Evolutionary conservation across 2,888 invertebrate species (phyloP).

Genomic region (Dicranocentrus wangi): DNA sequence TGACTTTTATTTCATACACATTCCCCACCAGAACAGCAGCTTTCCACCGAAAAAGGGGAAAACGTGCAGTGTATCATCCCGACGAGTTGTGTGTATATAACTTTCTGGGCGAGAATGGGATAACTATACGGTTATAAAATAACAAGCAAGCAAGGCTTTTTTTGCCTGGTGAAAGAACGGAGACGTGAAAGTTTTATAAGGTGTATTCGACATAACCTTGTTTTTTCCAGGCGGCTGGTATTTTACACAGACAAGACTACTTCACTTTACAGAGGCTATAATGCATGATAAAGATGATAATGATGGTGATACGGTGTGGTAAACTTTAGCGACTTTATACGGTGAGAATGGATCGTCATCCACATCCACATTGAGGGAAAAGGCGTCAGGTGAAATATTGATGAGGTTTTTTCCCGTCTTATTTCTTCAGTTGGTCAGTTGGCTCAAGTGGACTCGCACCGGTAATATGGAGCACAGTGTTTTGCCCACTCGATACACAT

Average conservation of each 20-base stretch:
- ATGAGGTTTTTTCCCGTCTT: constrained; percentile 16
- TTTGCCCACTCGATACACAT: too few species aligned
- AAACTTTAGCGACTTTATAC: constrained; percentile 1
- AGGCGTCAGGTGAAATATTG: constrained; percentile 27
- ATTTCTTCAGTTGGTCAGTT: background rate
- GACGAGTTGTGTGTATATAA: too few species aligned
- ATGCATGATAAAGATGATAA: constrained; percentile 1
- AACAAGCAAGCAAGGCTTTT: background rate
- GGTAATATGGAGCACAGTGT: too few species aligned
- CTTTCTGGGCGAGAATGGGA: too few species aligned
- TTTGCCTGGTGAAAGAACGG: background rate
- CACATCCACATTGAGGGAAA: constrained; percentile 10
- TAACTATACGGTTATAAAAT: too few species aligned
- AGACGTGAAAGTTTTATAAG: background rate
- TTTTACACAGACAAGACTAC: too few species aligned
- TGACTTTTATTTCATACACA: background rate
- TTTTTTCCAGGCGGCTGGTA: too few species aligned
- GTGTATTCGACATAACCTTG: too few species aligned
- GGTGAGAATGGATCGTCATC: constrained; percentile 26
- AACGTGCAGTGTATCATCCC: too few species aligned
- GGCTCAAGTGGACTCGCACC: too few species aligned
- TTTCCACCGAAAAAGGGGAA: background rate
- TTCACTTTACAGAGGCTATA: too few species aligned
- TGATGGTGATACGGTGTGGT: background rate
- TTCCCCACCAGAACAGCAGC: too few species aligned